Conservation (phyloP, 1,140 invertebrate genomes). For the Calliphora vicina region DNA sequence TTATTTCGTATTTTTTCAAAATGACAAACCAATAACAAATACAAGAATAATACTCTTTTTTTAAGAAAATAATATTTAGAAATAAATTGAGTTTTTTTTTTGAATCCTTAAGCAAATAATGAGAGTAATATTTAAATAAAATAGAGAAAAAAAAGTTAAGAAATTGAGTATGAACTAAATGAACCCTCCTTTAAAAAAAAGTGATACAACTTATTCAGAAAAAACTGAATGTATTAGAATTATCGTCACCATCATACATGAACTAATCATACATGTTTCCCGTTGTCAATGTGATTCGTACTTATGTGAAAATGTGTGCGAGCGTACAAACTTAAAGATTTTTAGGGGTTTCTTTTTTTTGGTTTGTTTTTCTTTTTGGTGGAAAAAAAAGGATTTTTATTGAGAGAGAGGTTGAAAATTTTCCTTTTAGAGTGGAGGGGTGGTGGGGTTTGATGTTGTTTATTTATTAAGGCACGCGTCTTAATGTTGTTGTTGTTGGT, state of each 20-base stretch:
- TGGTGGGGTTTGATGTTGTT: neutral
- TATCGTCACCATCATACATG: neutral
- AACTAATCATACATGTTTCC: neutral
- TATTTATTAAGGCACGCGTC: slow-evolving; percentile 3
- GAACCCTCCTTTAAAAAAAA: neutral
- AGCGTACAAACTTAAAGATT: neutral
- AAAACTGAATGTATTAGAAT: neutral
- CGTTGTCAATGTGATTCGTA: neutral
- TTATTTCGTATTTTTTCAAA: neutral
- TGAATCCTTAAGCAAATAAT: neutral
- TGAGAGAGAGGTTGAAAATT: neutral
- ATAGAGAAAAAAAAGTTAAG: no score
- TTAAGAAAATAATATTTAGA: neutral
- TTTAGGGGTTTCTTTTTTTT: neutral
- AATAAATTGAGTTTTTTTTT: neutral
- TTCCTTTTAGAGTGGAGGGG: neutral
- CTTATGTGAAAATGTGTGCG: no score
- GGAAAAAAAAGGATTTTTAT: slow-evolving; percentile 4
- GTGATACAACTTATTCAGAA: no score
- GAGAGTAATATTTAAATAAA: neutral
- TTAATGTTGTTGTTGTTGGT: neutral
- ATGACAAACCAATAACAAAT: slow-evolving; percentile 4
- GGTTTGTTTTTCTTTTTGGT: neutral
- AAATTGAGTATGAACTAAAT: neutral
- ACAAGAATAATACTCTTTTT: neutral